These are phyloP conservation scores for Phalera bucephala DNA, from an alignment of 2,888 invertebrate species.

Conservation along the genomic window DNA sequence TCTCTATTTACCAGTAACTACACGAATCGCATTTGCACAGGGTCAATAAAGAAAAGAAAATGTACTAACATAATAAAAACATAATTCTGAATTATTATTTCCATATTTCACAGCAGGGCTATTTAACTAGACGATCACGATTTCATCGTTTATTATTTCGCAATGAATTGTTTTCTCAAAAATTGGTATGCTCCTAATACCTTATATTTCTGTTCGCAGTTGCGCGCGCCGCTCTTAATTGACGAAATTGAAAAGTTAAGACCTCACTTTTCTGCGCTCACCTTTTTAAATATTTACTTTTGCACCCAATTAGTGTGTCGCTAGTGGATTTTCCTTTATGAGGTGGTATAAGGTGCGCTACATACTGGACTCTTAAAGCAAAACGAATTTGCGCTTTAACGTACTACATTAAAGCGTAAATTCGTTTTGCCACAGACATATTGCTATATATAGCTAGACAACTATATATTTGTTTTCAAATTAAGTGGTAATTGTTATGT, in stretches of 20 bases:
- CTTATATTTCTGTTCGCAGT: slow-evolving; percentile 39
- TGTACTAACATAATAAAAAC: no score
- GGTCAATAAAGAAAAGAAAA: no score
- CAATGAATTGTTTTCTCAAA: slow-evolving; percentile 30
- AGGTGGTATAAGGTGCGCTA: slow-evolving; percentile 28
- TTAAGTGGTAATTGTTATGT: no score
- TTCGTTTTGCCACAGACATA: no score
- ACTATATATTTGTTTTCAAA: no score
- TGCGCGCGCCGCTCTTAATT: slow-evolving; percentile 61
- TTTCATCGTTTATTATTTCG: slow-evolving; percentile 20
- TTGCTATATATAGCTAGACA: no score
- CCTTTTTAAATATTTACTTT: slow-evolving; percentile 78
- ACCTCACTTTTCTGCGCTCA: slow-evolving; percentile 60
- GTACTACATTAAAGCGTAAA: no score
- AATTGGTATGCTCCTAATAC: slow-evolving; percentile 36
- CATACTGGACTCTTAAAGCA: slow-evolving; percentile 22
- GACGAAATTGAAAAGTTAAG: slow-evolving; percentile 76
- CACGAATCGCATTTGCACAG: no score
- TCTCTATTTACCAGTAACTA: no score
- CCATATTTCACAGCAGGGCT: slow-evolving; percentile 11
- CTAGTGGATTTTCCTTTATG: slow-evolving; percentile 54
- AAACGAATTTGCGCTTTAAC: no score
- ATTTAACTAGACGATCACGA: slow-evolving; percentile 19
- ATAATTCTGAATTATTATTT: no score
- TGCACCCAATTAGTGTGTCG: slow-evolving; percentile 74